Evolutionary conservation across 2,797 vertebrate species (phyloP).

Genomic region (Pelobates cultripes): DNA sequence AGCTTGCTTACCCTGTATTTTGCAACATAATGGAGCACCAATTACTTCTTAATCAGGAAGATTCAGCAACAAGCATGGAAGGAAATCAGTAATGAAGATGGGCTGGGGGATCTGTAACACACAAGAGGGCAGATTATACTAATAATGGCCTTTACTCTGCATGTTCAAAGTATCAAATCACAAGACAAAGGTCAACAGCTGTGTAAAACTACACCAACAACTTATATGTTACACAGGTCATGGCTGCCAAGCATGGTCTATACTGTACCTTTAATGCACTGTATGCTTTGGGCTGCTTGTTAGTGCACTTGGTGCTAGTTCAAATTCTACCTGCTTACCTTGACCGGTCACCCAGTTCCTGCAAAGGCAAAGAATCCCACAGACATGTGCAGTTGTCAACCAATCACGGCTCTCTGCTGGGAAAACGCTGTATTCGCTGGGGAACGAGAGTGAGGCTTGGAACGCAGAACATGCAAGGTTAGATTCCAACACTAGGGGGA

Average conservation of each 20-base stretch:
- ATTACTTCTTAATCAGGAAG: background rate
- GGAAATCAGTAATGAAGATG: background rate
- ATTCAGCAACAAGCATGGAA: background rate
- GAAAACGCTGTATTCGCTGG: background rate
- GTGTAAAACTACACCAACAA: background rate
- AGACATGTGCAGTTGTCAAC: background rate
- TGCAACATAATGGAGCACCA: constrained; percentile 32
- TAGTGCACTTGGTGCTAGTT: too few relatives aligned
- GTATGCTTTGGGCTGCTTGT: too few relatives aligned
- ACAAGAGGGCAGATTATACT: too few relatives aligned
- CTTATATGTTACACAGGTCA: background rate
- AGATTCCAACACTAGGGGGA: too few relatives aligned
- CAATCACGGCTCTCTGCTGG: constrained; percentile 10
- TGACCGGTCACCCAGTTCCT: constrained; percentile 32
- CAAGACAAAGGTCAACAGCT: background rate
- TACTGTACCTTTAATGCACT: too few relatives aligned
- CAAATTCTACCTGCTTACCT: too few relatives aligned
- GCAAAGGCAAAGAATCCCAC: background rate
- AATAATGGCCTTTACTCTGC: constrained; percentile 32
- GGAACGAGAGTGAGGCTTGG: constrained; percentile 26
- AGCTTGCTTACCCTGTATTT: constrained; percentile 39
- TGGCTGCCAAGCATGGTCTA: background rate
- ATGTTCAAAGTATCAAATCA: constrained; percentile 9
- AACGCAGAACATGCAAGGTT: background rate
- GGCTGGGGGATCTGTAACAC: background rate